Evolutionary conservation across 2,888 invertebrate genomes (phyloP).

Genomic region (Marronus borbonicus): DNA sequence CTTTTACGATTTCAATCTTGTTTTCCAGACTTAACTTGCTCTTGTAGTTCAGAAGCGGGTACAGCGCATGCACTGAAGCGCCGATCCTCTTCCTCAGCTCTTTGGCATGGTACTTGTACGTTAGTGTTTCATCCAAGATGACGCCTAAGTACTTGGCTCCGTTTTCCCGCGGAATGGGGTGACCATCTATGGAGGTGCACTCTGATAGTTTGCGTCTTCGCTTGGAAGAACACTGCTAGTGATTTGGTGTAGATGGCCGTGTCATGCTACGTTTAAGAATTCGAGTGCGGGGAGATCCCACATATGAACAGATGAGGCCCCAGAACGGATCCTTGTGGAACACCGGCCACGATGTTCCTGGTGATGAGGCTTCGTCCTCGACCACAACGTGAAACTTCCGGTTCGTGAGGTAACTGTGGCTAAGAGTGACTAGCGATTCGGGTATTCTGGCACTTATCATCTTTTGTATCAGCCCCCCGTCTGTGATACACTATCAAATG

Average conservation of each 20-base stretch:
- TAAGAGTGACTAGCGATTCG: no score
- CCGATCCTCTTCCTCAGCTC: neutral
- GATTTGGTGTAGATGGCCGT: constrained; percentile 11
- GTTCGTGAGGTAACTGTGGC: neutral
- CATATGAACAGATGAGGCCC: neutral
- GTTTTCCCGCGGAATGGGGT: neutral
- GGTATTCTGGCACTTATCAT: neutral
- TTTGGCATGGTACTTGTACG: neutral
- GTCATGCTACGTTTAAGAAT: constrained; percentile 1
- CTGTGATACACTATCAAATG: constrained; percentile 17
- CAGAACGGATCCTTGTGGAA: constrained; percentile 37
- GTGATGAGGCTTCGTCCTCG: neutral
- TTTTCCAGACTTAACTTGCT: neutral
- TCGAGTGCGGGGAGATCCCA: neutral
- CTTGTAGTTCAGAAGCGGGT: neutral
- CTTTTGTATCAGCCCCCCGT: neutral
- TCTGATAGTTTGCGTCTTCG: neutral
- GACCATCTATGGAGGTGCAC: neutral
- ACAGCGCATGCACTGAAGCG: no score
- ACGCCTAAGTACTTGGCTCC: constrained; percentile 19
- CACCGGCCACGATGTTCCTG: neutral
- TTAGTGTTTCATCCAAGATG: neutral
- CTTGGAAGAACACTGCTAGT: neutral
- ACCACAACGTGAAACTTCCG: no score
- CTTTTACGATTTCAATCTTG: constrained; percentile 7